phyloP scores from a whole-genome alignment of 2,797 vertebrate genomes.

The Rhinogobio ventralis region DNA sequence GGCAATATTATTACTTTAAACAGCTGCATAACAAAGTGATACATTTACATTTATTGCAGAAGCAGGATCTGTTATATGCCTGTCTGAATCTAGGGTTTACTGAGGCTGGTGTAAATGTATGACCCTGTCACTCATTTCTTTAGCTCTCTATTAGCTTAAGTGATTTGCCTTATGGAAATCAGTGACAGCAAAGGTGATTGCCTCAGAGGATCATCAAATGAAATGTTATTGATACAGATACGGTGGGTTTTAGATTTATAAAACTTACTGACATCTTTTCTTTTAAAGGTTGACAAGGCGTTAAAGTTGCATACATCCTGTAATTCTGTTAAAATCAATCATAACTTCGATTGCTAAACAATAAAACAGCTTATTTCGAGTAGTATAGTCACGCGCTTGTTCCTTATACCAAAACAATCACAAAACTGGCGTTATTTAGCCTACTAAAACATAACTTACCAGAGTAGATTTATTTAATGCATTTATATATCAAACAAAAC shows the following conservation, averaged over 20 bases:
- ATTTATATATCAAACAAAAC: not conserved
- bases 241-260: not conserved
- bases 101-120: constrained; percentile 56
- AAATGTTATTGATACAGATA: constrained; percentile 21
- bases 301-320: not conserved
- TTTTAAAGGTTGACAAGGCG: not conserved
- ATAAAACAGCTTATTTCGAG: not conserved
- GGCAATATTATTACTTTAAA: constrained; percentile 7
- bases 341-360: not conserved
- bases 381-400: not conserved
- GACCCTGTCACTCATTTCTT: constrained; percentile 53
- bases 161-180: constrained; percentile 52
- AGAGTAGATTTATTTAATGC: not conserved
- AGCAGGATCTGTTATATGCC: constrained; percentile 10
- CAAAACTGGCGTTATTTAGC: not conserved
- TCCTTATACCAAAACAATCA: not conserved
- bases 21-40: not conserved
- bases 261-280: not conserved
- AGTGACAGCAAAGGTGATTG: constrained; percentile 27
- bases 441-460: constrained; percentile 10
- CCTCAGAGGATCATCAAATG: not conserved
- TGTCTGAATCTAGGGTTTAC: constrained; percentile 13
- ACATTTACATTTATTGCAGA: constrained; percentile 1
- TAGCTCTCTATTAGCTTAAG: constrained; percentile 64
- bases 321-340: not conserved